Percentiles rank a stretch among this genome's conserved stretches.
These are phyloP conservation scores for Xenopus laevis DNA, from an alignment of 2,113 vertebrate genomes.

Conservation along the genomic window DNA sequence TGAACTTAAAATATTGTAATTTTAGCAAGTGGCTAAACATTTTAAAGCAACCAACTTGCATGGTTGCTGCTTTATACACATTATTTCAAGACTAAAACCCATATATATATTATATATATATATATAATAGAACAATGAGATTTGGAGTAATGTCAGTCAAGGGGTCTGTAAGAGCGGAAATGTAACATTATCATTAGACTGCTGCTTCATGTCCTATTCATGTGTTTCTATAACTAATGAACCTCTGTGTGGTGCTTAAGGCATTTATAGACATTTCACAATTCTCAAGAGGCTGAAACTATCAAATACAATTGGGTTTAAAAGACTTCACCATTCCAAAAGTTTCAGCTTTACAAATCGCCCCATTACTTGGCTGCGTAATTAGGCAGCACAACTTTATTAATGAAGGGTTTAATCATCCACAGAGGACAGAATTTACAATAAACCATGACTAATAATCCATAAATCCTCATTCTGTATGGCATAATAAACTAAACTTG, in stretches of 20 bases:
- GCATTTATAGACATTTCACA: constrained; percentile 20
- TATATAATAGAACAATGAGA: neutral
- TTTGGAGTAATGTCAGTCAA: constrained; percentile 7
- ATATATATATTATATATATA: neutral
- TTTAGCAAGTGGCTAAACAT: too few species aligned
- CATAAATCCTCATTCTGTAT: constrained; percentile 19
- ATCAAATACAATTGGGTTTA: constrained; percentile 60
- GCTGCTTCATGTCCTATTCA: constrained; percentile 5
- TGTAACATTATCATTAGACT: constrained; percentile 10
- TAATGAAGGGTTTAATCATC: constrained; percentile 62
- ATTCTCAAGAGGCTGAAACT: constrained; percentile 58
- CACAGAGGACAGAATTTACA: constrained; percentile 54
- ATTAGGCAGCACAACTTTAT: constrained; percentile 60
- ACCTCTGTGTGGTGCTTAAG: constrained; percentile 28
- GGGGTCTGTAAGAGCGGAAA: constrained; percentile 1
- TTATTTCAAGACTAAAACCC: neutral
- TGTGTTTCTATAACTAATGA: constrained; percentile 21
- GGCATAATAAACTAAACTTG: constrained; percentile 31
- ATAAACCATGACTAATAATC: constrained; percentile 48
- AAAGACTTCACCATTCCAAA: constrained; percentile 62
- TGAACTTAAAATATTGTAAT: too few species aligned
- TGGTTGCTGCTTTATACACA: neutral
- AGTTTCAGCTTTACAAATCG: constrained; percentile 62
- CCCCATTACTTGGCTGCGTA: constrained; percentile 64
- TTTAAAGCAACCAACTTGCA: neutral